Conservation (phyloP, 2,888 invertebrate species). For the Anoplius nigerrimus region DNA sequence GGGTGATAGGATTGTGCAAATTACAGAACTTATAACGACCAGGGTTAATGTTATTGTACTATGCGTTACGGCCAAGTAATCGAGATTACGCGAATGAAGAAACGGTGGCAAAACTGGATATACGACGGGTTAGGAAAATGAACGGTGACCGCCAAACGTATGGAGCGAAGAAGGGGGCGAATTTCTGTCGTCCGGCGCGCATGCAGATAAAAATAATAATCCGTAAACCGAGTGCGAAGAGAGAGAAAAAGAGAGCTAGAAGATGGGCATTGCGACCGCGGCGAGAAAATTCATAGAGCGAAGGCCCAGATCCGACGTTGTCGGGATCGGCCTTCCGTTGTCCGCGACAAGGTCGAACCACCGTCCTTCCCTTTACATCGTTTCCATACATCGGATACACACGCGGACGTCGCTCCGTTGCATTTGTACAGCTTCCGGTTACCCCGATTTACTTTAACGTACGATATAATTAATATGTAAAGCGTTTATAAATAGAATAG, state of each 20-base stretch:
- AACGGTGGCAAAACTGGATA: too few relatives aligned
- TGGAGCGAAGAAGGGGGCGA: too few relatives aligned
- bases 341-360: neutral
- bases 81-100: too few relatives aligned
- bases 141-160: too few relatives aligned
- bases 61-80: too few relatives aligned
- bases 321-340: too few relatives aligned
- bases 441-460: conserved; percentile 15
- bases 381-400: neutral
- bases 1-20: too few relatives aligned
- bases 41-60: too few relatives aligned
- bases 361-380: neutral
- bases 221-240: too few relatives aligned
- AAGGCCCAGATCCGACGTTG: neutral
- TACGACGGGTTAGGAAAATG: too few relatives aligned
- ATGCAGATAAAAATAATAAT: neutral
- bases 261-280: neutral
- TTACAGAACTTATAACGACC: too few relatives aligned
- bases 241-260: conserved; percentile 6
- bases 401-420: neutral
- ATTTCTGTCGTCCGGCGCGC: too few relatives aligned
- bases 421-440: conserved; percentile 21
- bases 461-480: conserved; percentile 39
- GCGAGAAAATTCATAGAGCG: neutral
- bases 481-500: conserved; percentile 59